Evolutionary conservation across 2,888 invertebrate species (phyloP).

Genomic region (Rhingia rostrata): DNA sequence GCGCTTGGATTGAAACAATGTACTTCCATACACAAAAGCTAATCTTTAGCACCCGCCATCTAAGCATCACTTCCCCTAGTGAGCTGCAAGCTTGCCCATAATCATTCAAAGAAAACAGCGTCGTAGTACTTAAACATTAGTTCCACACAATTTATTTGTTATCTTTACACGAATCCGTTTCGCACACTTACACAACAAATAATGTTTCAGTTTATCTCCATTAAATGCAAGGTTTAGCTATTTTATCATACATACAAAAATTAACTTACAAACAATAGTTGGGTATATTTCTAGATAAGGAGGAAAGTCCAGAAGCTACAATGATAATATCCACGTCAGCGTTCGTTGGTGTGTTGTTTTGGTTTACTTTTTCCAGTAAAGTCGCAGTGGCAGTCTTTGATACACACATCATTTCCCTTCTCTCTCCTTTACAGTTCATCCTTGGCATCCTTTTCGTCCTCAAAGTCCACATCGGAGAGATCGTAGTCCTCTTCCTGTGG

Average conservation of each 20-base stretch:
- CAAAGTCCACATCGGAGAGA: constrained; percentile 93
- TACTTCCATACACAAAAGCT: no score
- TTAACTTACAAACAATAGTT: constrained; percentile 22
- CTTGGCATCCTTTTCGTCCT: constrained; percentile 88
- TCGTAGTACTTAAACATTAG: not conserved
- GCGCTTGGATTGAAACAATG: no score
- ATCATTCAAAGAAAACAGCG: not conserved
- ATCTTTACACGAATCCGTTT: constrained; percentile 35
- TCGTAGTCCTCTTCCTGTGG: constrained; percentile 93
- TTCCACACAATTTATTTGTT: not conserved
- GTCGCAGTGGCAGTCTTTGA: constrained; percentile 63
- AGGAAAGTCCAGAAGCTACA: constrained; percentile 13
- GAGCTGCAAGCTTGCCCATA: not conserved
- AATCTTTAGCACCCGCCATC: not conserved
- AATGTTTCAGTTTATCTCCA: constrained; percentile 1
- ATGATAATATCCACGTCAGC: constrained; percentile 4
- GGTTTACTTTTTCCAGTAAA: constrained; percentile 22
- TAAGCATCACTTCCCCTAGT: not conserved
- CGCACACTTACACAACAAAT: not conserved
- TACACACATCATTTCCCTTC: constrained; percentile 37
- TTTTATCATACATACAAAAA: constrained; percentile 14
- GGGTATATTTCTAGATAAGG: not conserved
- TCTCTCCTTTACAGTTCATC: constrained; percentile 78
- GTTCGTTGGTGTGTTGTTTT: constrained; percentile 30
- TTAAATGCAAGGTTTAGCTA: constrained; percentile 20